A percentile compares a stretch with the other conserved stretches of the same genome.
phyloP scores from a whole-genome alignment of 2,113 vertebrate genomes.

The Anoura caudifer region DNA sequence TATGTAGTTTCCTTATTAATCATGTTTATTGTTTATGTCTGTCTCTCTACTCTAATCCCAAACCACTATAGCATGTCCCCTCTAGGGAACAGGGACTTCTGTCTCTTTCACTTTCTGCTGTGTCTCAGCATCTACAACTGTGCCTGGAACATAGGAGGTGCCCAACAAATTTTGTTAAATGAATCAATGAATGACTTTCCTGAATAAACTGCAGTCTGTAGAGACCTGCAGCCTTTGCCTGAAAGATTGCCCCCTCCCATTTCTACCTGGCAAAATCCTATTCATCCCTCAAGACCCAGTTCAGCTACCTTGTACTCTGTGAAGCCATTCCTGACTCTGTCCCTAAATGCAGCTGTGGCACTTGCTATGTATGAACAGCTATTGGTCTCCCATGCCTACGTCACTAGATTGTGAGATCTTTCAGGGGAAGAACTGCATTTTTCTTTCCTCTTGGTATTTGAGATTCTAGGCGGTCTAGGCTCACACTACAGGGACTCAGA shows the following conservation, averaged over 20 bases:
- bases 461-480: too few species aligned
- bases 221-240: background rate
- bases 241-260: background rate
- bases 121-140: background rate
- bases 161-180: background rate
- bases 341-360: background rate
- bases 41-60: background rate
- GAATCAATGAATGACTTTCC: background rate
- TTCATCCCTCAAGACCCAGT: background rate
- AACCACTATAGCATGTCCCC: background rate
- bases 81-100: background rate
- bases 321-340: background rate
- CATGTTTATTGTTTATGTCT: background rate
- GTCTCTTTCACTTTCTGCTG: background rate
- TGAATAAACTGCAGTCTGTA: background rate
- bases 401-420: background rate
- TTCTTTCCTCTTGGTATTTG: background rate
- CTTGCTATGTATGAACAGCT: background rate
- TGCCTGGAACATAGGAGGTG: background rate
- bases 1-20: background rate
- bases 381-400: background rate
- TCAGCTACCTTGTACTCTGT: background rate
- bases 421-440: background rate
- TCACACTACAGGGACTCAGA: background rate
- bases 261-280: background rate